Base-by-base conservation (phyloP, 2,113 vertebrate genomes). In the Garra rufa region DNA sequence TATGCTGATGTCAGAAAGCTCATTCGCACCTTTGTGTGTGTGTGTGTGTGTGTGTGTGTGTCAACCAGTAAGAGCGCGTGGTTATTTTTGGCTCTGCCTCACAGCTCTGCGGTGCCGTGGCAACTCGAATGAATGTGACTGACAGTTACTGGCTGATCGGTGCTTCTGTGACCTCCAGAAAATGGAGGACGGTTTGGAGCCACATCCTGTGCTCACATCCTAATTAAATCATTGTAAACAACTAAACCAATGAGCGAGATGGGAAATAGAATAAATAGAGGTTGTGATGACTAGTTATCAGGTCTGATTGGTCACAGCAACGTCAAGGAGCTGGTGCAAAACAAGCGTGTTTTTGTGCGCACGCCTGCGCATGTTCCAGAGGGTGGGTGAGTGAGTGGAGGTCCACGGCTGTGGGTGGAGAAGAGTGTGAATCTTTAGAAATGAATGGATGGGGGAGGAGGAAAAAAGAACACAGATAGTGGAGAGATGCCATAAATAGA, bases 401-500 rank as follows among this genome's bases (percentile, higher is more conserved):
- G 80, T 13, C 43, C 28, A 8, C 5, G 41, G 48, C 41, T 83
- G 48, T 71, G 73, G 19, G 52, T 61, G 65, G 59, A 75, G 46
- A 30, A 34, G 0, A 48, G 84, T 41, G 86, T 87, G 86, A 88
- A 67, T 90, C 84, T 91, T 84, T 83, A 82, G 83, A 76, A 76
- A 76, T 44, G 86, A 88, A 82, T 75, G 85, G 83, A 84, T 70
- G 79, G 88, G 87, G 90, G 83, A 81, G 77, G 74, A 84, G 77
- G 74, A 84, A 83, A 70, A 44, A 88, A 88, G 90, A 87, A 92
- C 9, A 17, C 11, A 78, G 52, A 59, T 24, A 41, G 55, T 38
- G 17, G 15, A 63, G 59, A 65, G 43, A 73, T 0, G 9, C 89
- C 89, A 92, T 81, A 92, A 93, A 93, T 92, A 94, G 92, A 89